Conservation (phyloP, 2,797 vertebrate genomes). For the Sebastes nivosus region DNA sequence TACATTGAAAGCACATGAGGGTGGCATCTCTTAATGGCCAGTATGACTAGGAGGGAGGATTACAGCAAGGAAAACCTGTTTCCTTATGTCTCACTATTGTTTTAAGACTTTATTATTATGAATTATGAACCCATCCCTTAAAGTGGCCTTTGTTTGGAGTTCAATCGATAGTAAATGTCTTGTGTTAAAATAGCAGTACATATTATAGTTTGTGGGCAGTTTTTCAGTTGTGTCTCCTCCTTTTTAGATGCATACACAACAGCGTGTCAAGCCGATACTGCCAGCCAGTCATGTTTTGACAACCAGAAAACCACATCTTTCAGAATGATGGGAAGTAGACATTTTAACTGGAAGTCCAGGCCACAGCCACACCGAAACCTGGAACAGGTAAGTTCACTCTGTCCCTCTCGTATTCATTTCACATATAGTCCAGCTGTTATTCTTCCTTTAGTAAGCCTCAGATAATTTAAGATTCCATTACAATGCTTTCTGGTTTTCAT, state of each 20-base stretch:
- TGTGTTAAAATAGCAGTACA: neutral
- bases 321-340: conserved; percentile 43
- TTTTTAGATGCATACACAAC: conserved; percentile 32
- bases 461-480: neutral
- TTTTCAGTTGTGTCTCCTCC: neutral
- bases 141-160: neutral
- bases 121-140: neutral
- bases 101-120: neutral
- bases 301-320: neutral
- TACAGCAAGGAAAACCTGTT: no score
- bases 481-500: conserved; percentile 44
- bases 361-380: conserved; percentile 20
- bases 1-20: neutral
- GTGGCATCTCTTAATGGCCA: no score
- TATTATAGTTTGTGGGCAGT: neutral
- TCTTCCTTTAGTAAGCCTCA: neutral
- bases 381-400: conserved; percentile 53
- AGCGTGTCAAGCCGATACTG: neutral
- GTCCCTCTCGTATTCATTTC: neutral
- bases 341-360: conserved; percentile 34
- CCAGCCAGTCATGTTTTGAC: neutral
- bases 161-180: neutral
- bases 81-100: neutral
- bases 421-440: neutral
- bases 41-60: no score